phyloP scores from a whole-genome alignment of 2,888 invertebrate species.

The Ornithoptera alexandrae region DNA sequence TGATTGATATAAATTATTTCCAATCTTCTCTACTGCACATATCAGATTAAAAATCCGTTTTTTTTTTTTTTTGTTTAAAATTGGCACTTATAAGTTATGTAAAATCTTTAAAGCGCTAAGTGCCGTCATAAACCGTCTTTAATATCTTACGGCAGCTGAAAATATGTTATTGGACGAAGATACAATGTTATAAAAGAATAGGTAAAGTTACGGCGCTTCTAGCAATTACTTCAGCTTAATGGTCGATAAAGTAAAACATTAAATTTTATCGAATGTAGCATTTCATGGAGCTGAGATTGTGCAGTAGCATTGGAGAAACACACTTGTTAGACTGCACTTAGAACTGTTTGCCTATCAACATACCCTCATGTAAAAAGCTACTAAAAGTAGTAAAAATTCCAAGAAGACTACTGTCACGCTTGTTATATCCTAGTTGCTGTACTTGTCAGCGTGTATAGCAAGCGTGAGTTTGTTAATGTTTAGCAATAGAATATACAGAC shows the following conservation, averaged over 20 bases:
- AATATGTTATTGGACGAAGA: constrained; percentile 15
- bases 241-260: constrained; percentile 22
- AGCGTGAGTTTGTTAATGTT: no score
- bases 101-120: constrained; percentile 16
- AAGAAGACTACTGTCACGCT: no score
- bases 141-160: not conserved
- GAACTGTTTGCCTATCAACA: no score
- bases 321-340: no score
- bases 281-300: constrained; percentile 4
- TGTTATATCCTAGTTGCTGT: no score
- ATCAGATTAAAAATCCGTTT: not conserved
- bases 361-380: no score
- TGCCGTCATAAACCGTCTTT: constrained; percentile 7
- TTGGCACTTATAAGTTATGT: not conserved
- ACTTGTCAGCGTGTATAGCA: no score
- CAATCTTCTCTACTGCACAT: not conserved
- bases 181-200: constrained; percentile 22
- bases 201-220: constrained; percentile 3
- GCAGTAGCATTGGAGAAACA: no score
- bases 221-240: constrained; percentile 23
- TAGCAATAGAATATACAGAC: no score
- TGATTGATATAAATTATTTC: no score
- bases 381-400: no score
- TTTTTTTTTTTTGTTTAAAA: not conserved
- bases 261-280: constrained; percentile 19